phyloP scores from a whole-genome alignment of 2,797 vertebrate species.

The Oreochromis mossambicus region DNA sequence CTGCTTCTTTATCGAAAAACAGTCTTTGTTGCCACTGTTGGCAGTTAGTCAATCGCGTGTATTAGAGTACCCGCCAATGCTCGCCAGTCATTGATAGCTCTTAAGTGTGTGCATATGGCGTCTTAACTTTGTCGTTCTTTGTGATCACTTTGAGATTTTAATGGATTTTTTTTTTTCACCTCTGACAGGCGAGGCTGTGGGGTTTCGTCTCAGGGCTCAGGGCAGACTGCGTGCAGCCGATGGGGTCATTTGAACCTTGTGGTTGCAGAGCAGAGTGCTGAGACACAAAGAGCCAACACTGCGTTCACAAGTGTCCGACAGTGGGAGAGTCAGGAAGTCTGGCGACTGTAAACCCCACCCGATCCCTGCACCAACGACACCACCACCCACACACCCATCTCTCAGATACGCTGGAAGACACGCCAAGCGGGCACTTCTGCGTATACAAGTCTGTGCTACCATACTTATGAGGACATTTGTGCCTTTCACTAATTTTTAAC shows the following conservation, averaged over 20 bases:
- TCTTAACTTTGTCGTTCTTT: slow-evolving; percentile 62
- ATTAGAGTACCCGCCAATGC: slow-evolving; percentile 70
- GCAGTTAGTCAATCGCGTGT: slow-evolving; percentile 80
- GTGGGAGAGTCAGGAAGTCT: slow-evolving; percentile 89
- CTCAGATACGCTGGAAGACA: slow-evolving; percentile 14
- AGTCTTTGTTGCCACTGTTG: slow-evolving; percentile 76
- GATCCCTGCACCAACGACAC: slow-evolving; percentile 36
- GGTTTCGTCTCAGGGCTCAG: slow-evolving; percentile 48
- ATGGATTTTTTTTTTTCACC: slow-evolving; percentile 74
- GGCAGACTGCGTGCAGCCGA: slow-evolving; percentile 65
- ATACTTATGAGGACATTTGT: slow-evolving; percentile 10
- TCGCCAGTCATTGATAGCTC: slow-evolving; percentile 75
- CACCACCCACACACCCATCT: background rate
- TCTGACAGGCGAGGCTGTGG: slow-evolving; percentile 63
- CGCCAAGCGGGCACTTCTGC: background rate
- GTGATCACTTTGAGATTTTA: slow-evolving; percentile 79
- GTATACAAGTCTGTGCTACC: background rate
- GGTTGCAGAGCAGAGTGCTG: slow-evolving; percentile 81
- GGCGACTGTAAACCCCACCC: slow-evolving; percentile 78
- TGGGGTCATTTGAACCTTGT: slow-evolving; percentile 85
- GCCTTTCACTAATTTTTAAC: background rate
- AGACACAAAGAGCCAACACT: slow-evolving; percentile 73
- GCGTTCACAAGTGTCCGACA: slow-evolving; percentile 79
- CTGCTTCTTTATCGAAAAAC: slow-evolving; percentile 47
- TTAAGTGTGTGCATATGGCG: slow-evolving; percentile 78